Evolutionary conservation across 2,888 invertebrate species (phyloP).

Genomic region (Drosophila rubida): DNA sequence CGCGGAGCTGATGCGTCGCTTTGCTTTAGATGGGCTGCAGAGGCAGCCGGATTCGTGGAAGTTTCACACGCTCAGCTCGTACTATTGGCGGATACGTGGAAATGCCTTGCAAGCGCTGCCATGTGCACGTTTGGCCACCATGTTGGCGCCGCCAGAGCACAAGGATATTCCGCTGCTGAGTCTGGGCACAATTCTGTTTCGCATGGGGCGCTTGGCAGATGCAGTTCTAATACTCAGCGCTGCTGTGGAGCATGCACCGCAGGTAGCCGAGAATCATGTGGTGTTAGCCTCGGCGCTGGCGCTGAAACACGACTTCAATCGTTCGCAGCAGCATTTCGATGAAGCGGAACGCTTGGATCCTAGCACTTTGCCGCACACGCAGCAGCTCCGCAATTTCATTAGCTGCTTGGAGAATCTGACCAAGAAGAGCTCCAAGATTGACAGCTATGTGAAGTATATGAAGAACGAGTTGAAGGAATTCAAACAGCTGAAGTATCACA

Average conservation of each 20-base stretch:
- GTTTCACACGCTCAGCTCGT: conserved; percentile 82
- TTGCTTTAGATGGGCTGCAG: conserved; percentile 72
- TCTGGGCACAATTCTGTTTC: conserved; percentile 83
- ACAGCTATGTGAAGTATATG: conserved; percentile 84
- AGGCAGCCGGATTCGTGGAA: conserved; percentile 82
- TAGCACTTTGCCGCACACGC: conserved; percentile 76
- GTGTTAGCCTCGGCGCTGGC: conserved; percentile 81
- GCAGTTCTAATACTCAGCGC: conserved; percentile 80
- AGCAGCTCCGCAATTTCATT: conserved; percentile 81
- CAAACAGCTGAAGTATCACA: conserved; percentile 79
- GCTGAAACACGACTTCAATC: conserved; percentile 83
- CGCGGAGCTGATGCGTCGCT: conserved; percentile 70
- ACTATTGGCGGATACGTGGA: conserved; percentile 84
- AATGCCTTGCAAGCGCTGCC: conserved; percentile 82
- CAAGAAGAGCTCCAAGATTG: conserved; percentile 81
- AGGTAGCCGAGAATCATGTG: conserved; percentile 82
- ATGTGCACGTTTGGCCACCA: conserved; percentile 81
- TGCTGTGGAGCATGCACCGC: conserved; percentile 82
- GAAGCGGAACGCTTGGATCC: conserved; percentile 81
- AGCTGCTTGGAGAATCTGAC: conserved; percentile 82
- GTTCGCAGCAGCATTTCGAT: conserved; percentile 81
- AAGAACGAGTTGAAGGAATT: conserved; percentile 82
- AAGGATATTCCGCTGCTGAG: conserved; percentile 83
- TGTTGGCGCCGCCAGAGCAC: conserved; percentile 79
- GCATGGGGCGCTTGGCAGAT: conserved; percentile 80